Base-by-base conservation (phyloP, 2,888 invertebrate genomes). In the Microctonus brassicae region DNA sequence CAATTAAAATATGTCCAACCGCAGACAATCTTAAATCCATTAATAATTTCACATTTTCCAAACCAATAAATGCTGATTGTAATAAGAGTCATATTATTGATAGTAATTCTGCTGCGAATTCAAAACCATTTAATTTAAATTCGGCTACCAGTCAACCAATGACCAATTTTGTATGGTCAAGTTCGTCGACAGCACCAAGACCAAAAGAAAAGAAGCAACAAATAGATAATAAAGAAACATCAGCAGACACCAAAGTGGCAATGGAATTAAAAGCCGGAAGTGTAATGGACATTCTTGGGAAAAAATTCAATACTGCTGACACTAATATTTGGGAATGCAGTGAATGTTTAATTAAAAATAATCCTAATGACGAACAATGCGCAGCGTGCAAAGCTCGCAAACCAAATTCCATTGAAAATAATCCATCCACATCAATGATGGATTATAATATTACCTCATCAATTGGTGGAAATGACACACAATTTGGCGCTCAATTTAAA, bases 31-130 rank as follows among this genome's bases (percentile, higher is more conserved):
- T 89, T 47, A 84, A 87, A 69, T 88, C 90, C 2, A 88, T 88
- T 20, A 90, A 90, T 75, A 89, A 89, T 76, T 91, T 90, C 73
- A 90, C 89, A 76, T 92, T 92, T 78, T 91, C 91, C 76, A 88
- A 89, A 68, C 92, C 92, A 10, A 77, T 89, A 1, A 76, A 81
- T 39, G 83, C 89, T 13, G 85, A 86, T 4, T 7, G 17, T 11
- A 17, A 58, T 42, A 33, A 53, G 47, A 52, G 24, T 11, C 39
- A 29, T n/a, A n/a, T n/a, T 36, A 7, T 22, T 61, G 58, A 63
- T 69, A 60, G 66, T 47, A 20, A 5, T 77, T 77, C 33, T 77
- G 76, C 34, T 70, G 3, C 9, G 13, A 52, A 77, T n/a, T 67
- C n/a, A 55, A 57, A 17, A 34, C 47, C 17, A 26, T 22, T 1